phyloP scores from a whole-genome alignment of 2,888 invertebrate species.

The Eulithis testata region DNA sequence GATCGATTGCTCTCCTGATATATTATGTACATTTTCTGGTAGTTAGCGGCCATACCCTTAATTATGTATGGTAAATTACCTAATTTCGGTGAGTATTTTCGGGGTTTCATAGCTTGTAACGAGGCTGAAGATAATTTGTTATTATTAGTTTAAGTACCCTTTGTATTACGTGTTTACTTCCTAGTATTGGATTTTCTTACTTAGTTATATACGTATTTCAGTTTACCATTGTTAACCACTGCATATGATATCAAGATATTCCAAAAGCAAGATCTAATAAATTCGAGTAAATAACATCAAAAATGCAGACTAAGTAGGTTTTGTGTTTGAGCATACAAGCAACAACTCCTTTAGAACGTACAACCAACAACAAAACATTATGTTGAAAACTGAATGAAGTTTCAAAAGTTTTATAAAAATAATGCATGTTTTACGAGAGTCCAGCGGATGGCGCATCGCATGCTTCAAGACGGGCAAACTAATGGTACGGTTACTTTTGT shows the following conservation, averaged over 20 bases:
- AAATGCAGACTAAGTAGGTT: slow-evolving; percentile 2
- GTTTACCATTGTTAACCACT: too few species aligned
- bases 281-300: slow-evolving; percentile 12
- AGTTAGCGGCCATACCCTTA: slow-evolving; percentile 42
- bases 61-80: slow-evolving; percentile 41
- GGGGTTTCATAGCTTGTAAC: neutral
- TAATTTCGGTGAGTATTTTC: slow-evolving; percentile 26
- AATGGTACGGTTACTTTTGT: neutral
- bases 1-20: slow-evolving; percentile 61
- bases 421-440: slow-evolving; percentile 59
- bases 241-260: too few species aligned
- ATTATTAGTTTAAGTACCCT: neutral
- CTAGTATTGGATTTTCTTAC: too few species aligned
- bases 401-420: slow-evolving; percentile 46
- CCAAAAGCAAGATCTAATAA: neutral
- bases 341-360: slow-evolving; percentile 10
- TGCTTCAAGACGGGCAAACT: slow-evolving; percentile 34
- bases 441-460: slow-evolving; percentile 38
- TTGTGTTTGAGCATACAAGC: slow-evolving; percentile 13
- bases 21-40: slow-evolving; percentile 45
- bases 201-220: too few species aligned
- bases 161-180: neutral
- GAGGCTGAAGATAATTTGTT: neutral
- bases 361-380: slow-evolving; percentile 26
- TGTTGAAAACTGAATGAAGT: slow-evolving; percentile 37